Conservation (phyloP, 2,113 vertebrate species). For the Nyctereutes procyonoides region DNA sequence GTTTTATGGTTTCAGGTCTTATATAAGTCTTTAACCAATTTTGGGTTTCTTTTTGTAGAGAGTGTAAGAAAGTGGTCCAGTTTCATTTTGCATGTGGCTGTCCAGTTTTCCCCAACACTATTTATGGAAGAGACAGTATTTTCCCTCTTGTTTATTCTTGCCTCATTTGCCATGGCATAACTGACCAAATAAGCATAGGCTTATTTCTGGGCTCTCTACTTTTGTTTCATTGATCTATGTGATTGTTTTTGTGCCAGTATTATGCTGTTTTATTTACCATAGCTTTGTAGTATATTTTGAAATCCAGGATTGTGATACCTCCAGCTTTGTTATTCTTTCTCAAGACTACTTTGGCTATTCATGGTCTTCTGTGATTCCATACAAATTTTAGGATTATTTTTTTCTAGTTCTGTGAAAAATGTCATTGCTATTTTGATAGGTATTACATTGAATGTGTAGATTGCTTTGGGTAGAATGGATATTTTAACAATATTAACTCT, state of each 20-base stretch:
- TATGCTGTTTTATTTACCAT: neutral
- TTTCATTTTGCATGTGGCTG: neutral
- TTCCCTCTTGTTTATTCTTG: neutral
- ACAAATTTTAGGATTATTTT: neutral
- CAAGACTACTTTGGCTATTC: neutral
- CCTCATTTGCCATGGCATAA: neutral
- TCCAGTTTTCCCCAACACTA: neutral
- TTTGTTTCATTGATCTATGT: neutral
- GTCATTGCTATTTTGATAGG: neutral
- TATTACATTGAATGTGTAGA: neutral
- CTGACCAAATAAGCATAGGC: neutral
- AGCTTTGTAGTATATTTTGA: neutral
- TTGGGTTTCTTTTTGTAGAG: neutral
- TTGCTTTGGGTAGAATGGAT: neutral
- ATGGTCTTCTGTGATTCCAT: neutral
- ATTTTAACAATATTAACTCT: neutral
- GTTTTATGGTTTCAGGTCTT: neutral
- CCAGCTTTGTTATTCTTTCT: neutral
- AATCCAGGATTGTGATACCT: neutral
- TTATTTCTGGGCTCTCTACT: neutral
- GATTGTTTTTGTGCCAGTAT: neutral
- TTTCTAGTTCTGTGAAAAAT: neutral
- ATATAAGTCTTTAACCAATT: neutral
- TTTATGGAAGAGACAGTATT: neutral
- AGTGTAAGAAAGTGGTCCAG: neutral